Conservation (phyloP, 2,113 vertebrate species). For the cat (Felis catus) region F.catus_Fca126_mat1.0 CM031419.1:77387001-77387500, state of each 20-base stretch:
- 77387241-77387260: not conserved
- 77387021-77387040: slow-evolving; percentile 19
- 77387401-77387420: slow-evolving; percentile 17
- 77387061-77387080: not conserved
- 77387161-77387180: slow-evolving; percentile 2
- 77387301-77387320: not conserved
- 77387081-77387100: slow-evolving; percentile 25
- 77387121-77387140: not conserved
- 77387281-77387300: not conserved
- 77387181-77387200: not conserved
- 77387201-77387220: slow-evolving; percentile 5
- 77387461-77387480: slow-evolving; percentile 23
- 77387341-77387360: slow-evolving; percentile 33
- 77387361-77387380: not conserved
- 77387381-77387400: slow-evolving; percentile 29
- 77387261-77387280: not conserved
- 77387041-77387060: slow-evolving; percentile 11
- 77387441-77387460: not conserved
- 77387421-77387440: not conserved
- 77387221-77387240: not conserved
- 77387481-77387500: not conserved
- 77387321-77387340: not conserved
- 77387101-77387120: slow-evolving; percentile 26
- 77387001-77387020: not conserved
- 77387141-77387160: slow-evolving; percentile 43